Evolutionary conservation across 2,797 vertebrate genomes (phyloP).

Genomic region (Argentina silus): DNA sequence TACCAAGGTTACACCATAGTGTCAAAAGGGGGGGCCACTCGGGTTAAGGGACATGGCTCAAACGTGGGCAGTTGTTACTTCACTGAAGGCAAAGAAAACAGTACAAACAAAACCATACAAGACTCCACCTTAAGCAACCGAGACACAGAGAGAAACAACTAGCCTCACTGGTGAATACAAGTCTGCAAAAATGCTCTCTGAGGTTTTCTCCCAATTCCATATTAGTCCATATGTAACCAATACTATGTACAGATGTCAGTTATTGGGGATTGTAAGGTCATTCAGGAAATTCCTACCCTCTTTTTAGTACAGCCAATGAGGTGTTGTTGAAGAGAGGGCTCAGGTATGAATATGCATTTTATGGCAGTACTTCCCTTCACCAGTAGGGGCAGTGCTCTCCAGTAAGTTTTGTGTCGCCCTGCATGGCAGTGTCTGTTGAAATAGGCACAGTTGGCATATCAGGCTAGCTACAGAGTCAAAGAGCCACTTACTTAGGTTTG

Average conservation of each 20-base stretch:
- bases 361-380: slow-evolving; percentile 46
- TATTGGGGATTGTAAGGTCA: slow-evolving; percentile 19
- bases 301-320: slow-evolving; percentile 38
- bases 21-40: slow-evolving; percentile 66
- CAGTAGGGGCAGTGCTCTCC: slow-evolving; percentile 60
- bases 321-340: slow-evolving; percentile 5
- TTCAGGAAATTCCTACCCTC: slow-evolving; percentile 32
- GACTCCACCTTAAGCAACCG: slow-evolving; percentile 68
- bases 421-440: slow-evolving; percentile 75
- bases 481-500: slow-evolving; percentile 73
- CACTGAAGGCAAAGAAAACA: slow-evolving; percentile 80
- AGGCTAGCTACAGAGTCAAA: slow-evolving; percentile 78
- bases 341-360: neutral
- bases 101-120: slow-evolving; percentile 72
- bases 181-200: slow-evolving; percentile 30
- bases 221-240: neutral
- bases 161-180: slow-evolving; percentile 52
- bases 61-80: slow-evolving; percentile 77
- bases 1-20: slow-evolving; percentile 72
- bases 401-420: slow-evolving; percentile 62
- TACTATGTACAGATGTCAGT: neutral
- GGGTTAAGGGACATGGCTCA: slow-evolving; percentile 79
- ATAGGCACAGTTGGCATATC: slow-evolving; percentile 85
- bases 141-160: slow-evolving; percentile 57
- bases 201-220: neutral